Evolutionary conservation across 2,888 invertebrate genomes (phyloP).

Genomic region (Caenorhabditis sulstoni): DNA sequence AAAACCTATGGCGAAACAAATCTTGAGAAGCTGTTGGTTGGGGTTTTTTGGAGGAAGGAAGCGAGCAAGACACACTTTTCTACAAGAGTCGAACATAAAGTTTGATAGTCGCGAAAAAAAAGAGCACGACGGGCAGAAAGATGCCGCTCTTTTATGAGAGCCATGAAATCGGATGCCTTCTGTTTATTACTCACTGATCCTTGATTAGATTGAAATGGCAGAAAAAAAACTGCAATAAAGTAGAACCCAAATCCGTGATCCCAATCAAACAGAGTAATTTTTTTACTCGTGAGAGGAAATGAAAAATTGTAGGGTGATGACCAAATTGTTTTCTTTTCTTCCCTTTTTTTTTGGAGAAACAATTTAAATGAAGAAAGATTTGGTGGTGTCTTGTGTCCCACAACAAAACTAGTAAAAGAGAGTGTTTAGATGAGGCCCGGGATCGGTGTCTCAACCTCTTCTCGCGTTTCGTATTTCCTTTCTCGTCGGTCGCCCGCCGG

Average conservation of each 20-base stretch:
- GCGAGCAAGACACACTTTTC: not conserved
- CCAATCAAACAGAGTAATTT: too few relatives aligned
- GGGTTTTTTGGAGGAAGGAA: not conserved
- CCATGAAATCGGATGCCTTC: slow-evolving; percentile 36
- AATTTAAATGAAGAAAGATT: slow-evolving; percentile 51
- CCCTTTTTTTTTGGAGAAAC: slow-evolving; percentile 16
- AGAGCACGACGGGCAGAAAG: not conserved
- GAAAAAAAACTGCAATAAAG: not conserved
- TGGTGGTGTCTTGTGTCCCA: slow-evolving; percentile 54
- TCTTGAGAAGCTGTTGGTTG: not conserved
- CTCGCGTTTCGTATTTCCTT: slow-evolving; percentile 65
- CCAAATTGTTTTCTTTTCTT: not conserved
- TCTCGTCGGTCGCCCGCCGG: slow-evolving; percentile 46
- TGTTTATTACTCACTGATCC: slow-evolving; percentile 27
- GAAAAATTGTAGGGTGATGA: not conserved
- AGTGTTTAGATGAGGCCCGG: slow-evolving; percentile 50
- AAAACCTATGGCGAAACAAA: slow-evolving; percentile 5
- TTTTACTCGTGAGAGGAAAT: not conserved
- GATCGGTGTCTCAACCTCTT: slow-evolving; percentile 60
- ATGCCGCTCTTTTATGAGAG: slow-evolving; percentile 32
- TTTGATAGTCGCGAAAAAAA: slow-evolving; percentile 28
- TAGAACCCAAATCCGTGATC: not conserved
- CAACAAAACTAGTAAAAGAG: slow-evolving; percentile 44
- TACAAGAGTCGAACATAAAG: slow-evolving; percentile 38
- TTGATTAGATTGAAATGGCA: slow-evolving; percentile 6